Evolutionary conservation across 1,140 invertebrate genomes (phyloP).

Genomic region (Sitophilus oryzae): DNA sequence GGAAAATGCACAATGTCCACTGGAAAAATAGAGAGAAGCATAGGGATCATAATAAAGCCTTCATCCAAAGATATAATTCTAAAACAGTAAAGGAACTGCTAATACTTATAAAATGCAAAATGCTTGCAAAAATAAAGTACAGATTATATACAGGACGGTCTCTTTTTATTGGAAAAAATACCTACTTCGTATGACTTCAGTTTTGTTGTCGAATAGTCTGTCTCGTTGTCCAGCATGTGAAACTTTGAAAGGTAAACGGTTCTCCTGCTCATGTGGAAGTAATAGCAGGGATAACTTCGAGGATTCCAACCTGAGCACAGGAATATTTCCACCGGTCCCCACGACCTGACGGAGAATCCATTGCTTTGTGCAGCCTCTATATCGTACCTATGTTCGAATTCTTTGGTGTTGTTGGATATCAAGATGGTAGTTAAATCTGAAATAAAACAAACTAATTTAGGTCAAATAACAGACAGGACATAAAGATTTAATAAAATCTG

Average conservation of each 20-base stretch:
- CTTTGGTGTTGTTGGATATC: slow-evolving; percentile 18
- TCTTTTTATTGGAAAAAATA: neutral
- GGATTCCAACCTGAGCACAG: slow-evolving; percentile 32
- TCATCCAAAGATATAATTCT: too few species aligned
- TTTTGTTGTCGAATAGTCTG: slow-evolving; percentile 1
- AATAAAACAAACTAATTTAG: slow-evolving; percentile 6
- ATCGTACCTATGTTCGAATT: slow-evolving; percentile 27
- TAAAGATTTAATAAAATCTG: too few species aligned
- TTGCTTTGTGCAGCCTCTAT: slow-evolving; percentile 22
- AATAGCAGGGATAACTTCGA: slow-evolving; percentile 31
- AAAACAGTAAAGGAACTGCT: too few species aligned
- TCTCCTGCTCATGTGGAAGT: slow-evolving; percentile 24
- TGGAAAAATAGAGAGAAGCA: too few species aligned
- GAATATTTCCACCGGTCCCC: slow-evolving; percentile 27
- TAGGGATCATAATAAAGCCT: too few species aligned
- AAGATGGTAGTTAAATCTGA: slow-evolving; percentile 28
- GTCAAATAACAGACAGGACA: too few species aligned
- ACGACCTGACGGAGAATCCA: slow-evolving; percentile 30
- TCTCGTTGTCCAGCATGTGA: slow-evolving; percentile 7
- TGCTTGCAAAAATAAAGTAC: too few species aligned
- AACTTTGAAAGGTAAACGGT: slow-evolving; percentile 26
- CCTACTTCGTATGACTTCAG: slow-evolving; percentile 24
- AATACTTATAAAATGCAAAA: too few species aligned
- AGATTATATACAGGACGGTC: too few species aligned
- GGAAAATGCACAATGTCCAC: too few species aligned